Evolutionary conservation across 2,797 vertebrate genomes (phyloP), one percentile per base, ranked within the genome.

Genomic region (Propithecus perrieri): DNA sequence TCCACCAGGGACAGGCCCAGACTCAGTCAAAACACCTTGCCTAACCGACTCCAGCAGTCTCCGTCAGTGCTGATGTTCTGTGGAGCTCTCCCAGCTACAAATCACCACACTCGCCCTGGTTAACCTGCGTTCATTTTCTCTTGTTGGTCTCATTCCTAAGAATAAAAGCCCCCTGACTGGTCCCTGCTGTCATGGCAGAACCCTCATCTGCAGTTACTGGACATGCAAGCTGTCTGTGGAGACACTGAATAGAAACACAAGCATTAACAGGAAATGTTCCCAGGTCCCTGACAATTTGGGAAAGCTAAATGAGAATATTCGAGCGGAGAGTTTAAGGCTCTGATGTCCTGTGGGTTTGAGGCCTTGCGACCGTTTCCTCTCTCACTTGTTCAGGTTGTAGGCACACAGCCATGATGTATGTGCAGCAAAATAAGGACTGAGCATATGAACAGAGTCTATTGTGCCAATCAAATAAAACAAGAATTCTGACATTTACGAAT

Each of bases 51-150:
- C 48, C 0, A 5, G 67, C 38, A 65, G 67, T 24, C 26, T 24
- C 26, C 4, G 0, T 22, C 26, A 1, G 17, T 0, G 12, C 46
- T 22, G 10, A 20, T 5, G 2, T 8, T 28, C 11, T 4, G 4
- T 2, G n/a, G 50, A 48, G 10, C n/a, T 67, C 55, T 35, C 55
- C 2, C 4, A n/a, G 17, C 48, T 63, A 43, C 17, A 46, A 6
- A 11, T 5, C 24, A 30, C 46, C 71, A 75, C 3, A 0, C 10
- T 53, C 43, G 13, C 30, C 41, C 81, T 72, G 1, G 7, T 30
- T 28, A 41, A 55, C 43, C 81, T 20, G 14, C 26, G 26, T 26
- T 26, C 75, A 48, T 33, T 24, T 69, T 26, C 57, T 57, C 57
- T 13, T 28, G 4, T 43, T 26, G 35, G 35, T 35, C 48, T 48